A percentile compares a stretch with the other conserved stretches of the same genome.
Evolutionary conservation across 2,888 invertebrate species (phyloP).

Genomic region (Blastobasis lacticolella): DNA sequence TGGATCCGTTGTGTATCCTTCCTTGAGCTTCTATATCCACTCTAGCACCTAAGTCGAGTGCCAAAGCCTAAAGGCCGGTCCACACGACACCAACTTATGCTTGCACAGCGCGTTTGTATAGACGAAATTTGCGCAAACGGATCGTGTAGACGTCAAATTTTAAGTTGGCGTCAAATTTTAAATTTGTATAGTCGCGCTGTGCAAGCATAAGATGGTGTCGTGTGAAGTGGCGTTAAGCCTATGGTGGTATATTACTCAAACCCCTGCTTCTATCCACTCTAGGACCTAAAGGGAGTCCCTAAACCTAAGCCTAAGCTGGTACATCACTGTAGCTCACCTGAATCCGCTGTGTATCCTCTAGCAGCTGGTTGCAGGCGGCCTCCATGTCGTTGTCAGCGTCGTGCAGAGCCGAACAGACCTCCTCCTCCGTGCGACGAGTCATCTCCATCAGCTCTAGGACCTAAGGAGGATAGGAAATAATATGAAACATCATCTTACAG

Average conservation of each 20-base stretch:
- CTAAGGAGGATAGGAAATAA: constrained; percentile 38
- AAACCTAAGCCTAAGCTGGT: neutral
- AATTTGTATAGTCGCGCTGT: too few species aligned
- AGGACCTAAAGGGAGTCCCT: neutral
- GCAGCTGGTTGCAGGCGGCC: constrained; percentile 85
- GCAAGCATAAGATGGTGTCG: too few species aligned
- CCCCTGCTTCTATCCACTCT: neutral
- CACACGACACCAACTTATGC: too few species aligned
- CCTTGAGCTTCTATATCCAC: too few species aligned
- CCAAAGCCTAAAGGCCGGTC: too few species aligned
- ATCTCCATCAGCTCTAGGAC: constrained; percentile 91
- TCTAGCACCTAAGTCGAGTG: too few species aligned
- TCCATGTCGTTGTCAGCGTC: constrained; percentile 93
- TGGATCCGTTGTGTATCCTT: constrained; percentile 77
- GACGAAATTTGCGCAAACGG: too few species aligned
- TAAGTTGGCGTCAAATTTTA: too few species aligned
- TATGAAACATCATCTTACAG: neutral
- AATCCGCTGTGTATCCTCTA: constrained; percentile 79
- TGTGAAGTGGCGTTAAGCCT: too few species aligned
- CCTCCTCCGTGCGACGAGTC: constrained; percentile 91
- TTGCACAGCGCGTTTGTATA: too few species aligned
- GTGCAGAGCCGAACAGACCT: constrained; percentile 92
- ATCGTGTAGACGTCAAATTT: too few species aligned
- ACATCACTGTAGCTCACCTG: constrained; percentile 50
- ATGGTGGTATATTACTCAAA: too few species aligned